These are phyloP conservation scores for Anseranas semipalmata DNA, from an alignment of 2,113 vertebrate species.

Conservation along the genomic window DNA sequence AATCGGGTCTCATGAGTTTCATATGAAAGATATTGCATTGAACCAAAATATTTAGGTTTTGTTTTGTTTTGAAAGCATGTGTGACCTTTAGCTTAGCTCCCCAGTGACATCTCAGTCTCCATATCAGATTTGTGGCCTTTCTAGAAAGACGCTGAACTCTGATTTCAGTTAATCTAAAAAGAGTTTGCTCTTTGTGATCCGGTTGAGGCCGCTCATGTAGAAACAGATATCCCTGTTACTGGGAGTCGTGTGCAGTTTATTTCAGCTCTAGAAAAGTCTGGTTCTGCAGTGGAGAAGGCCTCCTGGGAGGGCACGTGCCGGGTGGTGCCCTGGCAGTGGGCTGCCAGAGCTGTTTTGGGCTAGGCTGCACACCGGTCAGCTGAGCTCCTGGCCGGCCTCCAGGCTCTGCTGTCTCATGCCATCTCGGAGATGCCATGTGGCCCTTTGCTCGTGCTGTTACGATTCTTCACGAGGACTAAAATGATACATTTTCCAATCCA, in stretches of 20 bases:
- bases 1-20: neutral
- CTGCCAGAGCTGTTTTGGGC: neutral
- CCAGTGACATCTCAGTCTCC: neutral
- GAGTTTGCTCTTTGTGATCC: neutral
- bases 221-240: neutral
- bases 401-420: neutral
- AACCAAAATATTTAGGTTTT: neutral
- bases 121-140: neutral
- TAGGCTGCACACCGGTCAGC: neutral
- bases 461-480: neutral
- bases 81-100: neutral
- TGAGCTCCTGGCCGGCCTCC: neutral
- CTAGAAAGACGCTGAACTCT: neutral
- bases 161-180: neutral
- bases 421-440: neutral
- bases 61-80: neutral
- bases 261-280: neutral
- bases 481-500: constrained; percentile 28
- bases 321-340: neutral
- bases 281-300: neutral
- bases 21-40: neutral
- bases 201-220: neutral
- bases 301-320: neutral
- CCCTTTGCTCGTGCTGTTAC: neutral
- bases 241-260: neutral